Conservation (phyloP, 2,797 vertebrate genomes). For the Meriones psammophilus region DNA sequence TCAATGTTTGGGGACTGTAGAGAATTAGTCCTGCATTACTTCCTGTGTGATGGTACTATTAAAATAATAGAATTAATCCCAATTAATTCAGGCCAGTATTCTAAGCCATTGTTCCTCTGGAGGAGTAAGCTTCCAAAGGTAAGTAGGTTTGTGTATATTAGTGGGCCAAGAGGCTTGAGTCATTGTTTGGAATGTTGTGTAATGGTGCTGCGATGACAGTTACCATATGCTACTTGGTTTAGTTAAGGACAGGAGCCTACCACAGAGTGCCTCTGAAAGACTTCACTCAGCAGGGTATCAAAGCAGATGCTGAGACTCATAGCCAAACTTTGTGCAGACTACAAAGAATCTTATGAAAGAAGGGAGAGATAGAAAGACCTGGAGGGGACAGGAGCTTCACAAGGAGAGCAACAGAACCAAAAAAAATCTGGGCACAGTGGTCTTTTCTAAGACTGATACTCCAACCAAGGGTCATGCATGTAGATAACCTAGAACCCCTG, state of each 20-base stretch:
- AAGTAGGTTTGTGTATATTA: constrained; percentile 71
- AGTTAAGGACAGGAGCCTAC: background rate
- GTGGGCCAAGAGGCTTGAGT: constrained; percentile 44
- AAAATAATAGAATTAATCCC: constrained; percentile 91
- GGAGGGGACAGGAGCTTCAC: no score
- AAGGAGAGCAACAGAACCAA: no score
- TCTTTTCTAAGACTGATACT: no score
- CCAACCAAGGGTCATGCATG: no score
- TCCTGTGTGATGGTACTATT: constrained; percentile 94
- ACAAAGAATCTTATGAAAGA: no score
- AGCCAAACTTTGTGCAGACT: no score
- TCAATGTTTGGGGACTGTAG: constrained; percentile 87
- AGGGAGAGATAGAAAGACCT: no score
- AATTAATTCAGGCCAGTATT: constrained; percentile 91
- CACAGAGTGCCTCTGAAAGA: no score
- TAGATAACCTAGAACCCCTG: no score
- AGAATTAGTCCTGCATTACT: constrained; percentile 93
- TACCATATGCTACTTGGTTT: constrained; percentile 27
- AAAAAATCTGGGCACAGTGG: no score
- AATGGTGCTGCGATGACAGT: constrained; percentile 54
- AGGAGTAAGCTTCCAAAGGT: constrained; percentile 96
- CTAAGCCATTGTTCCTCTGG: constrained; percentile 90
- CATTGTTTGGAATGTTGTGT: constrained; percentile 52
- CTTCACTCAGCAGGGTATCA: no score
- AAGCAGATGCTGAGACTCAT: no score